Evolutionary conservation across 2,113 vertebrate species (phyloP), one percentile per base, ranked within the genome.

Genomic region (Maccullochella peelii): DNA sequence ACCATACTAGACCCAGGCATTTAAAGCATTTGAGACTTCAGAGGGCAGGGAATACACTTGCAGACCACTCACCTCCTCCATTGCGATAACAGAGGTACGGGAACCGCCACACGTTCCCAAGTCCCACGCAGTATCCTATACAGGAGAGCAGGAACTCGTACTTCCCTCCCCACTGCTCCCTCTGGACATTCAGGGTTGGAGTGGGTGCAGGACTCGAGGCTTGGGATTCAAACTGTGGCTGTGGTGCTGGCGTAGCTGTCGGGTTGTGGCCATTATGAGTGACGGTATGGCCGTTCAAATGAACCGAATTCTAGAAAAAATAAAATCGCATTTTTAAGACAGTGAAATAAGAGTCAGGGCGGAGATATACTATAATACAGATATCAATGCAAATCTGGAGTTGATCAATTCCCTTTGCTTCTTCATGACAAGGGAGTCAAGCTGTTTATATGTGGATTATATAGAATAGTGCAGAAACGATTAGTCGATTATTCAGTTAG

Each of bases 61-160:
- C 8, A 25, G 44, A 38, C 15, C 0, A 42, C 96, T 94, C 82
- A 97, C 97, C 96, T 94, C 96, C 97, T 83, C 97, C 97, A 1
- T 97, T 97, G 67, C 96, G 95, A 83, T 97, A 96, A 85, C 96
- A 97, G 49, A 97, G 95, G 84, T 96, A 96, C 0, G 96, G 96
- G 74, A 97, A 96, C 50, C 96, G 91, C 96, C 96, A 97, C 50
- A 97, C 96, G 27, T 96, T 96, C 23, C 95, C 96, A 49, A 96
- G 93, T 10, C 96, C 96, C 27, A 97, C 96, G 1, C 96, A 97
- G 88, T 97, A 97, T 12, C 96, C 96, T 0, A 97, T 83, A 76
- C 95, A 97, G 86, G 96, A 96, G 16, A 97, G 95, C 84, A 97
- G 93, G 92, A 97, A 97, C 88, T 97, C 93, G 3, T 96, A 94